These are phyloP conservation scores for Engystomops pustulosus DNA, from an alignment of 2,113 vertebrate genomes.

Conservation along the genomic window DNA sequence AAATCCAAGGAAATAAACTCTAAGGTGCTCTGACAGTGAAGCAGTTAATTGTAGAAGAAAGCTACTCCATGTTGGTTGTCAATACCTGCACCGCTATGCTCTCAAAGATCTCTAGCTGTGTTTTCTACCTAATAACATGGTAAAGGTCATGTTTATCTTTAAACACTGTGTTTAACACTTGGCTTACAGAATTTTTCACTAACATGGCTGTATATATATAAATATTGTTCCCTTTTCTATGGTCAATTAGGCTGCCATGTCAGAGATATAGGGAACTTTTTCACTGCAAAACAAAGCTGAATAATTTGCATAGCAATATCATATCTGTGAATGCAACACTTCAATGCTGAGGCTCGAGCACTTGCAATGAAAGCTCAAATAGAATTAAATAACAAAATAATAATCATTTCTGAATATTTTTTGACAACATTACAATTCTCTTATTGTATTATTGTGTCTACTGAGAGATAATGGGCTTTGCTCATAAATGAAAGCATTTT, in stretches of 20 bases:
- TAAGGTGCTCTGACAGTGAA: not conserved
- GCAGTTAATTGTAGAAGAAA: constrained; percentile 19
- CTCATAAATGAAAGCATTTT: not conserved
- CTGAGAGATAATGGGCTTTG: not conserved
- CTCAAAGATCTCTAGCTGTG: constrained; percentile 21
- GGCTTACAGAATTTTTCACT: constrained; percentile 16
- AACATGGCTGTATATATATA: constrained; percentile 7
- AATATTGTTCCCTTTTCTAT: not conserved
- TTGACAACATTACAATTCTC: not conserved
- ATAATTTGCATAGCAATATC: not conserved
- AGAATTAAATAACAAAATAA: not conserved
- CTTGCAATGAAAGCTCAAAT: not conserved
- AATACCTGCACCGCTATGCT: constrained; percentile 21
- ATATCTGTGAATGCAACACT: not conserved
- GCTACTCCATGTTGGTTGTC: not conserved
- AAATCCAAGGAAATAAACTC: not conserved
- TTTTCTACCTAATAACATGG: constrained; percentile 33
- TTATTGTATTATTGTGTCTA: not conserved
- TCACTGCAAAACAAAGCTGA: not conserved
- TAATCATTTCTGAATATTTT: not conserved
- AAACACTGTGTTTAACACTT: constrained; percentile 55
- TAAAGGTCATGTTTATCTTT: constrained; percentile 60
- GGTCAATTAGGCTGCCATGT: no score
- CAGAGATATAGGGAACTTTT: not conserved
- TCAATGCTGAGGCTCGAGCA: not conserved